Base-by-base conservation (phyloP, 1,140 invertebrate genomes). In the Drosophila equinoxialis region DNA sequence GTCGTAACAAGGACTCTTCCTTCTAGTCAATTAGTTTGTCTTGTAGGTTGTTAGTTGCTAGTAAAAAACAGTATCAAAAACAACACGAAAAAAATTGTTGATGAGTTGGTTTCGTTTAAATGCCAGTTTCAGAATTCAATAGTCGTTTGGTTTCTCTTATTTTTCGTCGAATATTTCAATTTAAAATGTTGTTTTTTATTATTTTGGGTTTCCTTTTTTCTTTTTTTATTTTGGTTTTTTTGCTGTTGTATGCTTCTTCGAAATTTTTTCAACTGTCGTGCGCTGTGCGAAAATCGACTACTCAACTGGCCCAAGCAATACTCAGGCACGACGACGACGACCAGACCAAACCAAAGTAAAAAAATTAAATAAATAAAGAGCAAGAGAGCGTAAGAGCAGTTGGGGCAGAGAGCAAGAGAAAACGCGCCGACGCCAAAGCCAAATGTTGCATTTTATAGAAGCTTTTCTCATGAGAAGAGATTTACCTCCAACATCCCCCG, bases 281-380 rank as follows among this genome's bases (percentile, higher is more conserved):
- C 74, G 77, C 74, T 76, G 79, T 87, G 83, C 84, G 67, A 86
- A 86, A 86, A 83, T 89, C 83, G 73, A 87, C 75, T 74, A 75
- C 71, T 77, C 78, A 69, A 85, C 74, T 59, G 72, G 76, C 45
- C 14, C 42, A 51, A 51, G 45, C 45, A 48, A 48, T 14, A 48
- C 45, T 48, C 82, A 63, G 63, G 63, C 69, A 72, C 75, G 79
- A 71, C 68, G 55, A 55, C 30, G 62, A 62, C 59, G 51, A 74
- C 59, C 14, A 30, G 17, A 48, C 45, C 45, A 51, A 51, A 51
- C 8, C 17, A 51, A 51, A 51, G 8, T 8, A 48, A 51, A 51
- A 60, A 20, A 55, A 30, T 30, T 6, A 30, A 30, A 30, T 6
- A 48, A 42, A 77, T 55, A 61, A 70, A 57, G 70, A 62, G 54